These are phyloP conservation scores for Camelus bactrianus DNA, from an alignment of 2,113 vertebrate genomes.

Conservation along the genomic window DNA sequence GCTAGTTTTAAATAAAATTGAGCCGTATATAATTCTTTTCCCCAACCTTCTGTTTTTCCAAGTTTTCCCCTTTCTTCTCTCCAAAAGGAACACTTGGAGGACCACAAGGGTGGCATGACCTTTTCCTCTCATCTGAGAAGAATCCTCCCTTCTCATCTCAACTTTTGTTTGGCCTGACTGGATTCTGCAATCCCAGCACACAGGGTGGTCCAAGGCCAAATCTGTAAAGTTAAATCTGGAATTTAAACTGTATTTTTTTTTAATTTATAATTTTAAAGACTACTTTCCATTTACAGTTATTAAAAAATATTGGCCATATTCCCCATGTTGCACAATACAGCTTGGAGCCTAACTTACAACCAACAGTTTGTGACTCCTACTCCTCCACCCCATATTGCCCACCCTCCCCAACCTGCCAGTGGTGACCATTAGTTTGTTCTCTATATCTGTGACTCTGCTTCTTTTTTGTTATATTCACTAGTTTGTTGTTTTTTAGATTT, in stretches of 20 bases:
- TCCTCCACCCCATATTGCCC: no score
- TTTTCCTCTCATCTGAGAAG: background rate
- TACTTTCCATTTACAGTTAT: no score
- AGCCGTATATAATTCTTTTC: background rate
- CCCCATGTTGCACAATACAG: no score
- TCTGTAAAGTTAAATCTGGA: background rate
- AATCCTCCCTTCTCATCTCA: background rate
- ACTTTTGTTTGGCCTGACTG: background rate
- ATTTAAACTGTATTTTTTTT: background rate
- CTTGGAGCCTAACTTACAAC: no score
- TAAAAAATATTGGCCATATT: no score
- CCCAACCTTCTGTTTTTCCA: background rate
- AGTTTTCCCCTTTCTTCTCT: background rate
- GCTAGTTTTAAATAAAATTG: slow-evolving; percentile 9
- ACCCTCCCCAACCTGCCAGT: no score
- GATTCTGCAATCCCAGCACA: background rate
- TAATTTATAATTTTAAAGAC: no score
- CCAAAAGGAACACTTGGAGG: background rate
- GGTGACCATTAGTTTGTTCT: no score
- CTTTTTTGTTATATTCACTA: no score
- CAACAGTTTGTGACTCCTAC: no score
- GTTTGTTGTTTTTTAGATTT: no score
- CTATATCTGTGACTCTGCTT: no score
- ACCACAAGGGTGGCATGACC: background rate
- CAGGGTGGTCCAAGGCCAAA: background rate